These are phyloP conservation scores for Drymonia ruficornis DNA, from an alignment of 2,888 invertebrate species.

Conservation along the genomic window DNA sequence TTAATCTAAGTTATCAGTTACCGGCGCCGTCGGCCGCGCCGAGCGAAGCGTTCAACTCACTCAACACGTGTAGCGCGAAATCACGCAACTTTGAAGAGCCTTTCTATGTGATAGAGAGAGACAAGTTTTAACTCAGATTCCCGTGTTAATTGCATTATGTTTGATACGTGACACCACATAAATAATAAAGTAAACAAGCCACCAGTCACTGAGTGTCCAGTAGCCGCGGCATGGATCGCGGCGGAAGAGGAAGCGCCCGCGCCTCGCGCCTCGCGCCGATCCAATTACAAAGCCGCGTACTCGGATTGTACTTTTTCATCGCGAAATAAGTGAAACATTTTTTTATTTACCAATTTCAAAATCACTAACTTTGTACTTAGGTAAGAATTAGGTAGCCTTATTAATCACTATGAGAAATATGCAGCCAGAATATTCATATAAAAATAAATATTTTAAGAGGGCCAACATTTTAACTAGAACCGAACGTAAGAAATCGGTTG, in stretches of 20 bases:
- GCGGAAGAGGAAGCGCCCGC: constrained; percentile 28
- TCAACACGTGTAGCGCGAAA: neutral
- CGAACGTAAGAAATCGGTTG: constrained; percentile 1
- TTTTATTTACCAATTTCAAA: too few relatives aligned
- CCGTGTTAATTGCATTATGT: neutral
- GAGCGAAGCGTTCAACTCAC: neutral
- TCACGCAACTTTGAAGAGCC: neutral
- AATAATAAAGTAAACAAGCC: neutral
- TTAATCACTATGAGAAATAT: too few relatives aligned
- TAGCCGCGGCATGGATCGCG: constrained; percentile 14
- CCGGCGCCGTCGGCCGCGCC: neutral
- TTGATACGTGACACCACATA: neutral
- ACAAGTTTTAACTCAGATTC: neutral
- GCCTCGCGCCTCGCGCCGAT: constrained; percentile 23
- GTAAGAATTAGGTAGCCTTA: too few relatives aligned
- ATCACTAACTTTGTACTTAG: too few relatives aligned
- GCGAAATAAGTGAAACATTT: neutral
- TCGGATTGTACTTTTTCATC: constrained; percentile 4
- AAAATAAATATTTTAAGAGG: too few relatives aligned
- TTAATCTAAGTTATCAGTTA: neutral
- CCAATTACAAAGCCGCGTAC: constrained; percentile 33
- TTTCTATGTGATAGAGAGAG: neutral
- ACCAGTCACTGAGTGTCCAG: neutral
- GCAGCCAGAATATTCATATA: too few relatives aligned
- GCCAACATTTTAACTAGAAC: neutral